Evolutionary conservation across 1,140 invertebrate species (phyloP).

Genomic region (Drosophila jambulina): DNA sequence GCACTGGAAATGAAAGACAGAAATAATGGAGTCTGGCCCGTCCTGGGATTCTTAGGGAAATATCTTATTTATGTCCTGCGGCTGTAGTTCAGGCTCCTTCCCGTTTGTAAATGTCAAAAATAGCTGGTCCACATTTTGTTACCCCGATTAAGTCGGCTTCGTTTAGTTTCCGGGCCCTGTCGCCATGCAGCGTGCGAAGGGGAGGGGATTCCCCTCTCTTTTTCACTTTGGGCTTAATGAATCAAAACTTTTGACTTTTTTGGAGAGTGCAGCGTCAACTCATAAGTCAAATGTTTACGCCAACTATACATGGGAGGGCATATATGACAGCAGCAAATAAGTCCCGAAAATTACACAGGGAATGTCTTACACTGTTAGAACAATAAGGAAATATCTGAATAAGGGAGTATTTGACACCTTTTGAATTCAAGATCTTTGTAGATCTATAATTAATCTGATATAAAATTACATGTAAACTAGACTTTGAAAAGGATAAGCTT

Average conservation of each 20-base stretch:
- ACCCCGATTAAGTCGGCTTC: conserved; percentile 41
- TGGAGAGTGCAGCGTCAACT: conserved; percentile 49
- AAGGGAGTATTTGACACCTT: too few relatives aligned
- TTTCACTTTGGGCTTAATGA: conserved; percentile 37
- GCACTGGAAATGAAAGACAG: conserved; percentile 43
- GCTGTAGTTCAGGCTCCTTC: conserved; percentile 68
- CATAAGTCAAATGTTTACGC: conserved; percentile 77
- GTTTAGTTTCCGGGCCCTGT: conserved; percentile 26
- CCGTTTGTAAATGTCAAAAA: conserved; percentile 74
- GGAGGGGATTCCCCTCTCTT: background rate
- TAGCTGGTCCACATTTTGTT: conserved; percentile 69
- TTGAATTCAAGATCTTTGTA: too few relatives aligned
- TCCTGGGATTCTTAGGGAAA: conserved; percentile 69
- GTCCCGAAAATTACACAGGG: background rate
- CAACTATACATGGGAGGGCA: conserved; percentile 30
- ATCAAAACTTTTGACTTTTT: conserved; percentile 53
- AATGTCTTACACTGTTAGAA: background rate
- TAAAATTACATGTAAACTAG: fast-evolving
- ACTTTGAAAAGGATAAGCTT: background rate
- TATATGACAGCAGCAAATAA: conserved; percentile 26
- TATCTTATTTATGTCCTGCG: conserved; percentile 82
- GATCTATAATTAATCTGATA: background rate
- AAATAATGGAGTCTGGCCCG: conserved; percentile 64
- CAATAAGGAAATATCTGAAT: background rate
- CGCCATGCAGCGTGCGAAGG: background rate